Evolutionary conservation across 1,140 invertebrate genomes (phyloP), one percentile per base, ranked within the genome.

Genomic region (Pseudachorutes palmiensis): DNA sequence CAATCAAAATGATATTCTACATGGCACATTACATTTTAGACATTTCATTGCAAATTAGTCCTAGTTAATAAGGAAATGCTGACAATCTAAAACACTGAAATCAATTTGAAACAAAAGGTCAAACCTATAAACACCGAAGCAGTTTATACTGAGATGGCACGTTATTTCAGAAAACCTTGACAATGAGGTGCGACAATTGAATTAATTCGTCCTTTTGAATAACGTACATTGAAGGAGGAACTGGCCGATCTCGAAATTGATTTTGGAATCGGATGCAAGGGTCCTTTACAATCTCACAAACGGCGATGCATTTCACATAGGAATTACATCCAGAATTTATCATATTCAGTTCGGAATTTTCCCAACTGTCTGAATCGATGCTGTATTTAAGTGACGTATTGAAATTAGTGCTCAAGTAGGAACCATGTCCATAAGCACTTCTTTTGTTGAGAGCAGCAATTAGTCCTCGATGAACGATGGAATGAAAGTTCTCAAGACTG

Each of bases 401-500:
- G 33, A 61, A 61, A 12, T 9, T 24, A 3, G 59, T 14, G 59
- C 24, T 31, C 9, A 61, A 26, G 59, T 61, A 61, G 19, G 59
- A 32, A 12, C 59, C 59, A 32, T 14, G 9, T 31, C 59, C 59
- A 29, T 61, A 61, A 24, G 19, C 9, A 36, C 59, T 61, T 2
- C 59, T 12, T 24, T 36, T 61, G 29, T 61, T 61, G 14, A 61
- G 59, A 9, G 59, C 59, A 12, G 9, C 26, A 16, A 61, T 30
- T 12, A 61, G 59, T 9, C 59, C 59, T 9, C 59, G 59, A 24
- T 61, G 59, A 24, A 61, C 32, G 5, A 61, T 24, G 59, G 59
- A n/a, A n/a, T n/a, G n/a, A n/a, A n/a, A n/a, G n/a, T n/a, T n/a
- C n/a, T n/a, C n/a, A n/a, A n/a, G n/a, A n/a, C 19, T 30, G n/a